Evolutionary conservation across 2,888 invertebrate genomes (phyloP), one percentile per base, ranked within the genome.

Genomic region (Caenorhabditis uteleia): DNA sequence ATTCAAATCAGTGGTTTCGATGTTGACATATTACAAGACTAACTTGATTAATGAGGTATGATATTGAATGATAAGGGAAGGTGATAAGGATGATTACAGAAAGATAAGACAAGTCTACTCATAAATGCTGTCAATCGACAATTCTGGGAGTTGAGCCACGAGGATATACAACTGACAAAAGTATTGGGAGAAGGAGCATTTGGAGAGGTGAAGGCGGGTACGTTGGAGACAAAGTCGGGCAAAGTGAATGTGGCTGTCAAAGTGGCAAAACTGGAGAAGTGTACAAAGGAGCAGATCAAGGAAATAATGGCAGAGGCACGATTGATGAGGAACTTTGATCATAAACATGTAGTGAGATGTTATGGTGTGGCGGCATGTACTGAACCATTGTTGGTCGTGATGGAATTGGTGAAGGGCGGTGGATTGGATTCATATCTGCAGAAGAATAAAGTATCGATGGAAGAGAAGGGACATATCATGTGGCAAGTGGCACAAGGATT

Each of bases 131-230:
- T 75, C 25, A 21, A n/a, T 1, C 54, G 74, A 2, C 75, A 74
- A 60, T 12, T 27, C 2, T 78, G 77, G 77, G 77, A 77, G 33
- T 67, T 72, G 10, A 48, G 53, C 4, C 78, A 77, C 45, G 68
- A 70, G 0, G 65, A 75, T 38, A 62, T 78, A 27, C 47, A 45
- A 12, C 45, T 61, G 23, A 61, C 65, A 12, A 77, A 75, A 57
- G 72, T 68, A 38, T 48, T 77, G 40, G 78, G 78, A 20, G 77
- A 74, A 39, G 74, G 78, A 27, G 77, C 77, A 8, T 78, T 77
- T 50, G 78, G 78, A n/a, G 77, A 78, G 51, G 78, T 77, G 8
- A 40, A 39, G 14, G n/a, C 31, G n/a, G 65, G 65, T 16, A 57
- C 44, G 3, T 34, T 65, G 38, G 3, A 10, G 4, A 20, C 3